Base-by-base conservation (phyloP, 2,113 vertebrate genomes). In the Cyprinodon variegatus region DNA sequence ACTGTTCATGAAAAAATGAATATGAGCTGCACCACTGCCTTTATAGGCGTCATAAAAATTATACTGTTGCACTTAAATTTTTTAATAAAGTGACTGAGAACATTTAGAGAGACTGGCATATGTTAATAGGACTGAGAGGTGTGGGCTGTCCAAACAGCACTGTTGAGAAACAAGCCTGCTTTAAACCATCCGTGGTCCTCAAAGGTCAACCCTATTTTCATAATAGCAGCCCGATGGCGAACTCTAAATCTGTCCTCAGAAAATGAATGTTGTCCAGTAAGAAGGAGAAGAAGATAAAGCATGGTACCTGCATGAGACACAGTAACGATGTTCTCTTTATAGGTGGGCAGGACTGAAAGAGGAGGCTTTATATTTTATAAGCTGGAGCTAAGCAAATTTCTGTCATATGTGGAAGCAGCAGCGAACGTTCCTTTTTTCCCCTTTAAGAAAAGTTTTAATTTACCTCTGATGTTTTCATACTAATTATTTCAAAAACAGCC, bases 11-110 rank as follows among this genome's bases (percentile, higher is more conserved):
- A 93, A 95, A 93, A 83, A 95, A 96, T 94, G 92, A 94, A 96
- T 95, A 94, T 93, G 91, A 92, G 93, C 93, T 92, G 90, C 95
- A 65, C 22, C 93, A 86, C 93, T 93, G 92, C 94, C 94, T 96
- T 96, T 96, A 96, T 96, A 94, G 91, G 90, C 92, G 82, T 94
- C 93, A 95, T 97, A 97, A 97, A 93, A 96, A 96, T 96, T 95
- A 96, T 94, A 93, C 90, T 94, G 95, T 95, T 92, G 95, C 95
- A 95, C 95, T 96, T 96, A 95, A 95, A 95, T 95, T 95, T 95
- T 91, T 96, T 96, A 96, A 97, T 96, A 96, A 95, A 96, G 95
- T 95, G 94, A 91, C 95, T 94, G 93, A 91, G 95, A 93, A 90
- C 94, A 95, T 96, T 96, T 95, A 96, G 95, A 92, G 93, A 96